A percentile compares a stretch with the other conserved stretches of the same genome.
Evolutionary conservation across 2,113 vertebrate species (phyloP).

Genomic region (Oostethus manadensis): DNA sequence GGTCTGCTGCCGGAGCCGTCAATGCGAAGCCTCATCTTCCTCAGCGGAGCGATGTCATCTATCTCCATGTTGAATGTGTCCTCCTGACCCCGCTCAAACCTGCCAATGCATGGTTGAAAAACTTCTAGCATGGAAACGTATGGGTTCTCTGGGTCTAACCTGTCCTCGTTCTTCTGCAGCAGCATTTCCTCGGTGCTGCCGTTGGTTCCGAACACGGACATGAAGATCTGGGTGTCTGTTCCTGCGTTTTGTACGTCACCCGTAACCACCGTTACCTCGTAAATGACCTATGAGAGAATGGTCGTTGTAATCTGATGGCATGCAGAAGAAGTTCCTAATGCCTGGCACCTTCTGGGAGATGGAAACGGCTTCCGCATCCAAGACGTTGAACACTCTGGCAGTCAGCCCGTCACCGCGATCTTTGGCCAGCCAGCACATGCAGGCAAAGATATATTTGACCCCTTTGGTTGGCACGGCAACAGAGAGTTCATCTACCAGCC

Average conservation of each 20-base stretch:
- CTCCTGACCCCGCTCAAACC: slow-evolving; percentile 92
- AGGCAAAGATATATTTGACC: slow-evolving; percentile 82
- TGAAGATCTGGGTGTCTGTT: slow-evolving; percentile 83
- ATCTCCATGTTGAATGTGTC: slow-evolving; percentile 93
- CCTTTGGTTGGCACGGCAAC: slow-evolving; percentile 89
- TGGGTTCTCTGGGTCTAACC: slow-evolving; percentile 64
- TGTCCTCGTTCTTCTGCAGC: slow-evolving; percentile 88
- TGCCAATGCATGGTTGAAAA: slow-evolving; percentile 41
- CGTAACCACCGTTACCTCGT: slow-evolving; percentile 84
- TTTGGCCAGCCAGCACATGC: slow-evolving; percentile 96
- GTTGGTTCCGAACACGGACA: slow-evolving; percentile 86
- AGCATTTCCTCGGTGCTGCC: slow-evolving; percentile 87
- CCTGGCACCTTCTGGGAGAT: slow-evolving; percentile 80
- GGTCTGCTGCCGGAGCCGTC: slow-evolving; percentile 88
- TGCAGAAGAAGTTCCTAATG: neutral
- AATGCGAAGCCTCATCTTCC: slow-evolving; percentile 86
- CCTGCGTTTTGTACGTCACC: slow-evolving; percentile 85
- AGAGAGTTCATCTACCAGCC: slow-evolving; percentile 87
- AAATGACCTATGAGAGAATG: slow-evolving; percentile 75
- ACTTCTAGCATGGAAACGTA: neutral
- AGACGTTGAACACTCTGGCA: slow-evolving; percentile 81
- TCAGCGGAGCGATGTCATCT: slow-evolving; percentile 85
- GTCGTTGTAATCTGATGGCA: neutral
- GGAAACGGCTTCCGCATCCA: slow-evolving; percentile 83
- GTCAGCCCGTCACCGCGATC: slow-evolving; percentile 92